These are phyloP conservation scores for Philotrypesis tridentata DNA, from an alignment of 1,140 invertebrate species.

Conservation along the genomic window DNA sequence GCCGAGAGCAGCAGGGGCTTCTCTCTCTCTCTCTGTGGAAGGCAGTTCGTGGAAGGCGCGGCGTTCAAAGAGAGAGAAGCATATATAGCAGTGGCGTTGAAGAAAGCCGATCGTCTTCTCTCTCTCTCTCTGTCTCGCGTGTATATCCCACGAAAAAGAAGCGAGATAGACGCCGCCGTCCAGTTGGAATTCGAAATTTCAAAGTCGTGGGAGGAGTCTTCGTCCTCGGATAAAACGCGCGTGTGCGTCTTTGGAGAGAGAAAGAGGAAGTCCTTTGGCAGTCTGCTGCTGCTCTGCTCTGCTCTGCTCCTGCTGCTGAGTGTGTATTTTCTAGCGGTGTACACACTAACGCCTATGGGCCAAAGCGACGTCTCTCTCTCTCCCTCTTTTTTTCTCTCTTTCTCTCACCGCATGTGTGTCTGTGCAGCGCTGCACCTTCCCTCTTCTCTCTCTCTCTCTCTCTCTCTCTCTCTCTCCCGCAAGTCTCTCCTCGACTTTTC, in stretches of 20 bases:
- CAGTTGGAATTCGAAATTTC: constrained; percentile 45
- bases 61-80: constrained; percentile 41
- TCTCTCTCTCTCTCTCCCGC: background rate
- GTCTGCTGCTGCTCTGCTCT: too few relatives aligned
- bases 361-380: constrained; percentile 5
- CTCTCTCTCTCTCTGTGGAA: constrained; percentile 24
- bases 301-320: too few relatives aligned
- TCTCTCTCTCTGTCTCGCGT: too few relatives aligned
- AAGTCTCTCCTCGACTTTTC: background rate
- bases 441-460: background rate
- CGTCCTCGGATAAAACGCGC: background rate
- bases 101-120: constrained; percentile 43
- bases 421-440: background rate
- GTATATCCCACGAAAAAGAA: constrained; percentile 17
- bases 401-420: background rate
- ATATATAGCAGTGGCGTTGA: constrained; percentile 10
- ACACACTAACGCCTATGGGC: constrained; percentile 11
- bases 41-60: constrained; percentile 45
- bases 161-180: constrained; percentile 22
- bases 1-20: background rate
- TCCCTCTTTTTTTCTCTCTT: background rate
- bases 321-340: background rate
- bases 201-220: constrained; percentile 34
- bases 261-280: background rate
- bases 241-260: background rate